These are phyloP conservation scores for Drosophila subsilvestris DNA, from an alignment of 2,888 invertebrate species.

Conservation along the genomic window DNA sequence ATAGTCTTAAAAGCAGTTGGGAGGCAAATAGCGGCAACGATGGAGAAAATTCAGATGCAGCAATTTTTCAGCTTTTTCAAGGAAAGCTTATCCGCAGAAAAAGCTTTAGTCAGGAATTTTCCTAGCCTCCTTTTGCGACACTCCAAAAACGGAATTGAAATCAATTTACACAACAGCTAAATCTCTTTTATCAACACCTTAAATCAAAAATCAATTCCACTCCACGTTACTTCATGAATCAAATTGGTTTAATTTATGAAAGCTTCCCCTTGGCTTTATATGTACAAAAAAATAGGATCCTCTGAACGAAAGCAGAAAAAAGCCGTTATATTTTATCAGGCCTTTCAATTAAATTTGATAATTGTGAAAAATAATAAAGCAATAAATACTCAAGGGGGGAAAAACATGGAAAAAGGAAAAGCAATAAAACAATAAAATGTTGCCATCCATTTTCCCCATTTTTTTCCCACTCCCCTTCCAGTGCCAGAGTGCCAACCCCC, in stretches of 20 bases:
- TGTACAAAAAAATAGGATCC: background rate
- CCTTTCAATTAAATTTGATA: slow-evolving; percentile 29
- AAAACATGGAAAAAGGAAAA: slow-evolving; percentile 30
- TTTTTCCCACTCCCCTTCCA: slow-evolving; percentile 19
- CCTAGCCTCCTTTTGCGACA: background rate
- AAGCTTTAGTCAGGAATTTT: background rate
- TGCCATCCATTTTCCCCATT: slow-evolving; percentile 53
- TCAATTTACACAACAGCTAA: background rate
- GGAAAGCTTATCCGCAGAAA: background rate
- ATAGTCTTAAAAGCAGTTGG: slow-evolving; percentile 21
- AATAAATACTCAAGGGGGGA: slow-evolving; percentile 29
- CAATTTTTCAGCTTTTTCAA: slow-evolving; percentile 12
- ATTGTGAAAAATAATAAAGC: slow-evolving; percentile 44
- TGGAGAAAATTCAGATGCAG: slow-evolving; percentile 15
- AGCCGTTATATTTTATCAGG: background rate
- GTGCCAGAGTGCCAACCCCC: slow-evolving; percentile 33
- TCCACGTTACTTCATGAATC: slow-evolving; percentile 6
- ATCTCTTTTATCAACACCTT: slow-evolving; percentile 8
- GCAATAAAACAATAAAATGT: slow-evolving; percentile 41
- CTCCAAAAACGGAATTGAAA: background rate
- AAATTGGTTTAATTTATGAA: slow-evolving; percentile 30
- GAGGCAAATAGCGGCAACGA: slow-evolving; percentile 3
- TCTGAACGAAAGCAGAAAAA: background rate
- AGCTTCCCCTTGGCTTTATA: background rate
- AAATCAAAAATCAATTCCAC: slow-evolving; percentile 19